Conservation (phyloP, 2,113 vertebrate genomes). For the Pterocles orientalis region DNA sequence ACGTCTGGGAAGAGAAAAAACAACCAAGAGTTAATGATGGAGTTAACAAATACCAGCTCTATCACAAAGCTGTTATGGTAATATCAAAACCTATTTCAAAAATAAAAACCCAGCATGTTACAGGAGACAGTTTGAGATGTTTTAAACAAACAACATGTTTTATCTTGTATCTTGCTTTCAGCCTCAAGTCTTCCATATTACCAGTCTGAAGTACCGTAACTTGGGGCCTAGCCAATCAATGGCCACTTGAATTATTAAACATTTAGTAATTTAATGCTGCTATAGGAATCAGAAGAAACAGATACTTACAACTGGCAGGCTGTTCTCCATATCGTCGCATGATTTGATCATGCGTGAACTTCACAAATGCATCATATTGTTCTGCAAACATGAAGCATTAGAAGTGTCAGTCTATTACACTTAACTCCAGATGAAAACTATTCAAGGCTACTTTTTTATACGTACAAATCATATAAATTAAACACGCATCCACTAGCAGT, state of each 20-base stretch:
- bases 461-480: not conserved
- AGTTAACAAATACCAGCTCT: not conserved
- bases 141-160: not conserved
- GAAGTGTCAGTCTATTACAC: not conserved
- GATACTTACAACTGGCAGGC: constrained; percentile 97
- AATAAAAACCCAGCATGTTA: not conserved
- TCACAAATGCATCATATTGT: constrained; percentile 99
- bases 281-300: not conserved
- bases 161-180: not conserved
- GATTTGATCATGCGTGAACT: constrained; percentile 98
- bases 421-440: not conserved
- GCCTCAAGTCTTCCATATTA: not conserved
- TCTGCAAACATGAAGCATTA: constrained; percentile 76
- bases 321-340: constrained; percentile 99
- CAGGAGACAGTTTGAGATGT: not conserved
- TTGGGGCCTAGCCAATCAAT: not conserved
- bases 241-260: not conserved
- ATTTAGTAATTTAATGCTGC: not conserved
- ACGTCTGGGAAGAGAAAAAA: constrained; percentile 79
- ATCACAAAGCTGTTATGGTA: not conserved
- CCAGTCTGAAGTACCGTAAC: not conserved
- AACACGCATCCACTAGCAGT: not conserved
- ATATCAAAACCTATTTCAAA: not conserved
- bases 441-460: not conserved
- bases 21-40: not conserved